Conservation (phyloP, 2,888 invertebrate species). For the Dexiosoma caninum region DNA sequence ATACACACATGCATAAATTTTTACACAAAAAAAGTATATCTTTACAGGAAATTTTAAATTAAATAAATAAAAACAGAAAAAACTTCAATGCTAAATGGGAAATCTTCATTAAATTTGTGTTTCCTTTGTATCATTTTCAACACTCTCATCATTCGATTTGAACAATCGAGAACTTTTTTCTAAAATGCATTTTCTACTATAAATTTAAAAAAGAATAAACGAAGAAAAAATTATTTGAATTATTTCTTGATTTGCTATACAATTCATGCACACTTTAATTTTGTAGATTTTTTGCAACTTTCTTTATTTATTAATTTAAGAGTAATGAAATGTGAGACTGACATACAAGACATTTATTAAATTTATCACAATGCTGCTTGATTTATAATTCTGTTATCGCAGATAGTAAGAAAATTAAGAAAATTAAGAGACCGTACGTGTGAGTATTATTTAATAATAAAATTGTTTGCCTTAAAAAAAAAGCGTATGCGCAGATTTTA, state of each 20-base stretch:
- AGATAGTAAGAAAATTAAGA: neutral
- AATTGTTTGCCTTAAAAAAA: neutral
- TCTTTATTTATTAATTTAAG: slow-evolving; percentile 23
- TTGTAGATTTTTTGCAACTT: neutral
- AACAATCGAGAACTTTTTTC: neutral
- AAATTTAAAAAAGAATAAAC: neutral
- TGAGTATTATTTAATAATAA: neutral
- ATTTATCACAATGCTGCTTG: slow-evolving; percentile 28
- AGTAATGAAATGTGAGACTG: slow-evolving; percentile 3
- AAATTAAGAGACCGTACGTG: neutral
- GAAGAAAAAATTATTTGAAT: neutral
- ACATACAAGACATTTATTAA: slow-evolving; percentile 7
- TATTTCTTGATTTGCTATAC: neutral
- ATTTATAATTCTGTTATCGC: neutral
- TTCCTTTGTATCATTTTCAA: slow-evolving; percentile 20
- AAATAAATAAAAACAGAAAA: neutral
- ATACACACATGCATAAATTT: no score
- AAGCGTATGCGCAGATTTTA: neutral
- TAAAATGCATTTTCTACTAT: slow-evolving; percentile 11
- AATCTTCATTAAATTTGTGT: slow-evolving; percentile 29
- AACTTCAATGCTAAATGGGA: neutral
- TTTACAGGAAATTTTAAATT: no score
- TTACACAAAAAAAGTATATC: neutral
- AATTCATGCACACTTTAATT: neutral
- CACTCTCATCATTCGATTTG: slow-evolving; percentile 15